A percentile compares a stretch with the other conserved stretches of the same genome.
These are phyloP conservation scores for Channa striata DNA, from an alignment of 2,797 vertebrate species.

Conservation along the genomic window DNA sequence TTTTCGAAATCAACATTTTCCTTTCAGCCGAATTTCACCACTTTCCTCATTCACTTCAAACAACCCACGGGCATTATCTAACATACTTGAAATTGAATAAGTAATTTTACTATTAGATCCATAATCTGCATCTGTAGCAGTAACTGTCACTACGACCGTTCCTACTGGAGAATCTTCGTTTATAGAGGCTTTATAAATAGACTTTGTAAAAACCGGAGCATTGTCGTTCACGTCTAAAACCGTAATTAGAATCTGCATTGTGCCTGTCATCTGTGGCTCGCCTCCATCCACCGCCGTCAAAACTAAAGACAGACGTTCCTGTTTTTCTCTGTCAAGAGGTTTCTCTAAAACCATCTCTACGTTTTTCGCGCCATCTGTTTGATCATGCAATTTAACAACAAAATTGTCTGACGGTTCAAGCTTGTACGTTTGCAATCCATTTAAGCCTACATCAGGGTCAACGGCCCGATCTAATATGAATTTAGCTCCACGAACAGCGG, in stretches of 20 bases:
- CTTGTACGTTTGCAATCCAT: conserved; percentile 66
- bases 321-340: conserved; percentile 66
- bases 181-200: conserved; percentile 59
- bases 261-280: conserved; percentile 74
- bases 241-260: conserved; percentile 68
- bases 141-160: conserved; percentile 47
- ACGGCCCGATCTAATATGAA: conserved; percentile 66
- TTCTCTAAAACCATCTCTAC: conserved; percentile 71
- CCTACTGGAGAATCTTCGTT: conserved; percentile 76
- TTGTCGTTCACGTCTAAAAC: conserved; percentile 77
- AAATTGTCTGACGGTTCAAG: conserved; percentile 77
- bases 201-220: conserved; percentile 74
- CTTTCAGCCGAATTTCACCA: conserved; percentile 77
- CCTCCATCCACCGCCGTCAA: conserved; percentile 70
- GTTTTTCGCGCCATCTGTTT: conserved; percentile 70
- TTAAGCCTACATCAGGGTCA: conserved; percentile 69
- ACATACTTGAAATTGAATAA: conserved; percentile 77
- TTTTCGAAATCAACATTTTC: conserved; percentile 83
- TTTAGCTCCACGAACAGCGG: conserved; percentile 57
- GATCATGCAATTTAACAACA: conserved; percentile 72
- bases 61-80: conserved; percentile 69
- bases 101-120: conserved; percentile 77
- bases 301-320: conserved; percentile 41
- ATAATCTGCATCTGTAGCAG: conserved; percentile 78
- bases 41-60: conserved; percentile 77